Evolutionary conservation across 2,888 invertebrate species (phyloP), one percentile per base, ranked within the genome.

Genomic region (Drosophila quinaria): DNA sequence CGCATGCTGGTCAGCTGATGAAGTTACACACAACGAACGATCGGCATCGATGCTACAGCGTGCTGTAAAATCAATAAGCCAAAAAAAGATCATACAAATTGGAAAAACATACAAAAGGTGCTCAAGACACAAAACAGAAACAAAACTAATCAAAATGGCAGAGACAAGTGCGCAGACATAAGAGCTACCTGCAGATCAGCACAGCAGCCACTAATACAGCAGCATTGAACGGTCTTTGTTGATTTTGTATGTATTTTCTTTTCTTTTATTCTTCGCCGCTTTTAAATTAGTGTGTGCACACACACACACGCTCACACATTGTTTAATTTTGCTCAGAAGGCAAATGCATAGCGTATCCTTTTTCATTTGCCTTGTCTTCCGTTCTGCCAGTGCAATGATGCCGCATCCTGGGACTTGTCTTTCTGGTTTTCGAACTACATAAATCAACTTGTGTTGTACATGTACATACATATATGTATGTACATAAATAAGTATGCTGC

Each of bases 1-100:
- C 64, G 60, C 1, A 5, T 25, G 31, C 31, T 59, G 64, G 75
- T 83, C 82, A 83, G 82, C 82, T 83, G 82, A 80, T 82, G 42
- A 75, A 80, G 73, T 85, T 75, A 71, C 71, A 80, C 47, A 67
- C 46, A 49, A 29, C 35, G 60, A 49, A 29, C 35, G 60, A 51
- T 66, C 65, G 73, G 44, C 47, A 25, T 31, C 35, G 17, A 8
- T 42, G 33, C 47, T 5, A 13, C 4, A 33, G 33, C 33, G 33
- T 1, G 33, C 13, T 60, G 65, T 56, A 60, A 60, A 66, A 46
- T 13, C 35, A 42, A 55, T 51, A 25, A n/a, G 22, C 2, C 17
- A 25, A 17, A 41, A 41, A 4, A 11, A 19, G 22, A 56, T 25
- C 46, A 66, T 37, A 47, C 25, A 39, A 35, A 17, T 59, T 15